Evolutionary conservation across 2,888 invertebrate genomes (phyloP).

Genomic region (Cantharis rufa): DNA sequence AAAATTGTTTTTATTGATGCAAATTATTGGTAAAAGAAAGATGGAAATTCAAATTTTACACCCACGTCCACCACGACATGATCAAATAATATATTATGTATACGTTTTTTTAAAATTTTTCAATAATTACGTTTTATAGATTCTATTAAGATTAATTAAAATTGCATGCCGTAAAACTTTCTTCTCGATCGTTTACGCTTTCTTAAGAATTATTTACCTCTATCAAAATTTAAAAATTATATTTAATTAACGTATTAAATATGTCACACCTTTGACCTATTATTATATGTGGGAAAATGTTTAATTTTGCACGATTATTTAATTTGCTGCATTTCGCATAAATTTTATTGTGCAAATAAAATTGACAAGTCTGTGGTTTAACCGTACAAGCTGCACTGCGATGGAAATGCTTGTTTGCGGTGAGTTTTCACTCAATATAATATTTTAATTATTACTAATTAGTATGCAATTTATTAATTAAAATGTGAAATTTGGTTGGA

Average conservation of each 20-base stretch:
- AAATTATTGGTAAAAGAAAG: not conserved
- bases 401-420: not conserved
- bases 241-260: not conserved
- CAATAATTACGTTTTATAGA: not conserved
- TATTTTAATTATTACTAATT: not conserved
- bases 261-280: not conserved
- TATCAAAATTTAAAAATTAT: not conserved
- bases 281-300: not conserved
- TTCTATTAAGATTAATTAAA: not conserved
- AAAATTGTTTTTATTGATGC: not conserved
- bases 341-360: not conserved
- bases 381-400: not conserved
- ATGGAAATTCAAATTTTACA: not conserved
- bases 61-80: not conserved
- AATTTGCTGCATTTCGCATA: not conserved
- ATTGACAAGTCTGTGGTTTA: not conserved
- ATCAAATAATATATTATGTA: not conserved
- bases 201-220: not conserved
- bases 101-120: not conserved
- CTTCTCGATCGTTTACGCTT: not conserved
- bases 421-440: not conserved
- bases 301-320: not conserved
- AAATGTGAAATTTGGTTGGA: not conserved
- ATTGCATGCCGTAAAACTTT: not conserved
- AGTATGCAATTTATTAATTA: not conserved